These are phyloP conservation scores for Drosophila infuscata DNA, from an alignment of 2,888 invertebrate species.

Conservation along the genomic window DNA sequence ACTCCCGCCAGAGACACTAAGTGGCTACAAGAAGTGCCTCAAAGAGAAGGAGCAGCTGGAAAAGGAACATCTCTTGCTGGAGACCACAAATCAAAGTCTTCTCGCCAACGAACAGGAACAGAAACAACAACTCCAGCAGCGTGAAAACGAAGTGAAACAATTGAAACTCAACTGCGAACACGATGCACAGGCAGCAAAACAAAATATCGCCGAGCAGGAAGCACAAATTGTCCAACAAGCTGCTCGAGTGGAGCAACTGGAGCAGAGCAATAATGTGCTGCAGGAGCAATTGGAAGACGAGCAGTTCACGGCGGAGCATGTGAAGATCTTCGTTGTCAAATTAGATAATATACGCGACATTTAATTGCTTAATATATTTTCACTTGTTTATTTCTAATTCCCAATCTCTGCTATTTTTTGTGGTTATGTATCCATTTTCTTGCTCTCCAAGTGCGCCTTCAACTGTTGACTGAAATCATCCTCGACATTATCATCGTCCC, in stretches of 20 bases:
- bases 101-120: slow-evolving; percentile 8
- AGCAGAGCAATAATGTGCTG: slow-evolving; percentile 8
- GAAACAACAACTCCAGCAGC: slow-evolving; percentile 22
- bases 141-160: slow-evolving; percentile 20
- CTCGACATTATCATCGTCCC: slow-evolving; percentile 99
- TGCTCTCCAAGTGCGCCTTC: slow-evolving; percentile 86
- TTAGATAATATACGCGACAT: slow-evolving; percentile 1
- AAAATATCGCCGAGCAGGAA: slow-evolving; percentile 14
- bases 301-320: neutral
- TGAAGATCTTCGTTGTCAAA: slow-evolving; percentile 18
- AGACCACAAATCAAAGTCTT: slow-evolving; percentile 21
- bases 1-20: slow-evolving; percentile 47
- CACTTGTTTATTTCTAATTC: slow-evolving; percentile 53
- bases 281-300: slow-evolving; percentile 21
- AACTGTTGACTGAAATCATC: slow-evolving; percentile 99
- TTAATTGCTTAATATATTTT: slow-evolving; percentile 48
- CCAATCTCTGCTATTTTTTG: slow-evolving; percentile 35
- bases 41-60: slow-evolving; percentile 40
- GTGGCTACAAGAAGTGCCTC: slow-evolving; percentile 44
- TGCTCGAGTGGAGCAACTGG: slow-evolving; percentile 4
- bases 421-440: slow-evolving; percentile 83
- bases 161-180: slow-evolving; percentile 24
- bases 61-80: slow-evolving; percentile 20
- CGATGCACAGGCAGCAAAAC: slow-evolving; percentile 17
- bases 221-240: slow-evolving; percentile 2